Percentiles rank a stretch among this genome's conserved stretches.
Conservation (phyloP, 2,113 vertebrate species). For the Campylorhamphus procurvoides region DNA sequence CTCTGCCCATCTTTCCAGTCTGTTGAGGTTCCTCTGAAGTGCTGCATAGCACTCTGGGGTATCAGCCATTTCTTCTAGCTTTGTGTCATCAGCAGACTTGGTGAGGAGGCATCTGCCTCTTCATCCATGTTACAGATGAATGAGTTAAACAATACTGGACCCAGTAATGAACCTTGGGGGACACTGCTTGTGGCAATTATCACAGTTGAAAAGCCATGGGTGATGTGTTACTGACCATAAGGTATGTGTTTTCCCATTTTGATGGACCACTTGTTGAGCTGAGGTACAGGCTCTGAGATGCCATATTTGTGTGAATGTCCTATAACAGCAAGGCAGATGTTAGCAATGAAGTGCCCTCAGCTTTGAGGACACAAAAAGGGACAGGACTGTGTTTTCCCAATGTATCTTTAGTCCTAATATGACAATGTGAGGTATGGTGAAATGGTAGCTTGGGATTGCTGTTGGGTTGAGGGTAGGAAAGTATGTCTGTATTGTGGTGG, state of each 20-base stretch:
- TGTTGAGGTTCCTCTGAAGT: background rate
- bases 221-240: background rate
- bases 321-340: background rate
- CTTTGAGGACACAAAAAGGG: background rate
- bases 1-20: background rate
- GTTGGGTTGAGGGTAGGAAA: background rate
- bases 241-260: background rate
- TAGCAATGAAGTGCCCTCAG: background rate
- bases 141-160: background rate
- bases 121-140: background rate
- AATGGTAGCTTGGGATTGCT: background rate
- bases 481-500: background rate
- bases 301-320: background rate
- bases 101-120: background rate
- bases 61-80: background rate
- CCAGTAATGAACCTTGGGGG: background rate
- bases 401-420: background rate
- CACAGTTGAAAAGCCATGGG: background rate
- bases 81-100: background rate
- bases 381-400: background rate
- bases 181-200: background rate
- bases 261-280: fast-evolving
- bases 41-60: background rate
- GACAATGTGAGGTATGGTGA: background rate
- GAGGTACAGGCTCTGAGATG: background rate